Evolutionary conservation across 2,888 invertebrate genomes (phyloP), one percentile per base, ranked within the genome.

Genomic region (Mamestra brassicae): DNA sequence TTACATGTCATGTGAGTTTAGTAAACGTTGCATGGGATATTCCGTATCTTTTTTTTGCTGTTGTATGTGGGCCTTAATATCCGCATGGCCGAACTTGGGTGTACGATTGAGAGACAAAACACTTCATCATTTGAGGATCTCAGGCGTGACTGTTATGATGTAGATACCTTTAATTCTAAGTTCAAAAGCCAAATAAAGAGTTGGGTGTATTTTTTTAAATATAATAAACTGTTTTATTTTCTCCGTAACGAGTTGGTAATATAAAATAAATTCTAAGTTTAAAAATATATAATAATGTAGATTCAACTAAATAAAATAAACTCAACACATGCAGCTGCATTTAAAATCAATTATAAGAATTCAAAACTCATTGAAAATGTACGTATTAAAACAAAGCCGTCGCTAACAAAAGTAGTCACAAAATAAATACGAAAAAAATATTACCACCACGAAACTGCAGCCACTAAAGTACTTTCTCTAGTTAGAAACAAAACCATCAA

Each of bases 401-500:
- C 2, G 2, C 0, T n/a, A 38, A 34, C 55, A 73, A 74, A 55
- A 26, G 17, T 34, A n/a, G 13, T 13, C 2, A 5, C 3, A 47
- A 45, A 62, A n/a, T 57, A 11, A 45, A 80, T 64, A 38, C 42
- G 1, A 0, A 10, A 38, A 57, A 65, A 63, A 57, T 45, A 70
- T 57, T 42, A 70, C 36, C 50, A 50, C 26, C 36, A 26, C 3
- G 13, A 73, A 57, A 66, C 13, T 60, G 13, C 36, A 55, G 42
- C 57, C 47, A 76, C 6, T 36, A 17, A 8, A 38, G 11, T n/a
- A 60, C 17, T 58, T 54, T 54, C 15, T 60, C 61, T 17, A 26
- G 68, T 68, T 62, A 42, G 10, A 73, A 83, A 78, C 50, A 66
- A 78, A 71, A 71, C 61, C n/a, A 62, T 42, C 13, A 58, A 70